Base-by-base conservation (phyloP, 1,140 invertebrate species). In the Achatina immaculata region DNA sequence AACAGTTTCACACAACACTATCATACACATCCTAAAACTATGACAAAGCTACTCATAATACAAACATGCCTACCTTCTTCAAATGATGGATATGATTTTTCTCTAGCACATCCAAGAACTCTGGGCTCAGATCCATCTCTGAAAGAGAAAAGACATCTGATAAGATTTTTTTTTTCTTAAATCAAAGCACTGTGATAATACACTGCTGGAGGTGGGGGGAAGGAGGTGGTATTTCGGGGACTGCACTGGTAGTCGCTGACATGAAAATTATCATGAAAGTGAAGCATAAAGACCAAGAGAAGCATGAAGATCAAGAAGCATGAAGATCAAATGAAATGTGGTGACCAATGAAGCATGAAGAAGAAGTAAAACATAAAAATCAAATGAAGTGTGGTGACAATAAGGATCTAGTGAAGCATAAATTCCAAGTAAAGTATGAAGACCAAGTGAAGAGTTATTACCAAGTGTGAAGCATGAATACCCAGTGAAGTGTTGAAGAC, bases 61-160 rank as follows among this genome's bases (percentile, higher is more conserved):
- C n/a, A n/a, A n/a, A n/a, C n/a, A n/a, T n/a, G n/a, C n/a, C 34
- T 73, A 72, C 69, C 69, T 73, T 73, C n/a, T 73, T 73, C 28
- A 73, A 34, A 1, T 24, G 11, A 51, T 45, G 24, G 9, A 73
- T 73, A 14, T 73, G 48, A 34, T 73, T 73, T 36, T 73, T 24
- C 34, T 73, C 71, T 31, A 73, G 42, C 14, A 43, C 9, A 6
- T 38, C 0, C 42, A 73, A 34, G 43, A 73, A 73, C 2, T 73
- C 71, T 28, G 71, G 36, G n/a, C 16, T 9, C 28, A 73, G 1
- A 31, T 73, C 71, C 42, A 28, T n/a, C 24, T 73, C 71, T 73
- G 43, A 1, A 34, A 51, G 28, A 31, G 7, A 42, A 24, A 69
- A 42, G 19, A 69, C 11, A 11, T 14, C 11, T 51, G 11, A 51